Evolutionary conservation across 2,888 invertebrate genomes (phyloP), one percentile per base, ranked within the genome.

Genomic region (Cenopis cana): DNA sequence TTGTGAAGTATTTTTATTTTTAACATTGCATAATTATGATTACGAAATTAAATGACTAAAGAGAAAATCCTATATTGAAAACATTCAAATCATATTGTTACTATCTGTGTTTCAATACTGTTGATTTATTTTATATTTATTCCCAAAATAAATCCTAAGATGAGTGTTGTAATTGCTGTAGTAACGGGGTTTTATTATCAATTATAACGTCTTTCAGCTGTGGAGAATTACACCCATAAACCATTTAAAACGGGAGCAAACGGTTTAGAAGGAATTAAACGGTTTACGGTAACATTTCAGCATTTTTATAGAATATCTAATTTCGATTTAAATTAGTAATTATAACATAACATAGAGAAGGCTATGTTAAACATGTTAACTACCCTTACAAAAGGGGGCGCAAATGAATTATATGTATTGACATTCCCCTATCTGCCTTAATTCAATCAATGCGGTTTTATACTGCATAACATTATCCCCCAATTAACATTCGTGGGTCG

Each of bases 151-250:
- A 89, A 86, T 85, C 83, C 82, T 79, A 82, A 84, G 86, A 88
- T 90, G 86, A 87, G 83, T 83, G 81, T 83, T 83, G 89, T 86
- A 91, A 90, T 90, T 90, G 89, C 90, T 90, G 91, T 86, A 87
- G 86, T 88, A 85, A 90, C 88, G 80, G 89, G 83, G 84, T 88
- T 91, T 92, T 91, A 91, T 91, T 92, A 91, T 92, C 89, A 90
- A 89, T 91, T 89, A 90, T 87, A 90, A 85, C 85, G 88, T 85
- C 85, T 89, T 89, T 86, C 85, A 86, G 87, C 86, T 84, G 85
- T 84, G 85, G 83, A 82, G 84, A 90, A 91, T 91, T 89, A 88
- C 90, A 81, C 78, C 83, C 87, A 89, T 91, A 90, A 90, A 91
- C 86, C 89, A 89, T 90, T 88, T 84, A 83, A 81, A 85, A 86